Evolutionary conservation across 1,140 invertebrate species (phyloP), one percentile per base, ranked within the genome.

Genomic region (Brachionus rotundiformis): DNA sequence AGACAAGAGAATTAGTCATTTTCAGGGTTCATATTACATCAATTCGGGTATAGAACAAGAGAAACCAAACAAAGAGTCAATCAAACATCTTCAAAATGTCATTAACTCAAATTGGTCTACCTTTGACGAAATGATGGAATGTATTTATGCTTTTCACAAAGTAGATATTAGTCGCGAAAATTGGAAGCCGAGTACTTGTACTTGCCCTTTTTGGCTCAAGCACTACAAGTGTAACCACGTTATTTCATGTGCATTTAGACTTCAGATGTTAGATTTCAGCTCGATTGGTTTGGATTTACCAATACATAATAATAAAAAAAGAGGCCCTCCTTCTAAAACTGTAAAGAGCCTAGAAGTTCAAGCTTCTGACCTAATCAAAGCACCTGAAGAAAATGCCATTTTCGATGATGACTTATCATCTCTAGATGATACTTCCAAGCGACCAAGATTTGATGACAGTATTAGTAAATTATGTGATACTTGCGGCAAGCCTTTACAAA

Each of bases 211-310:
- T 25, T 61, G 59, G 59, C 59, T 61, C 59, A 61, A 31, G 27
- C 23, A 61, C 27, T 27, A 61, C 23, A 25, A 61, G 27, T 61
- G 59, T 61, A 61, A 61, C 27, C 59, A 27, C 27, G 59, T 61
- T 25, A 61, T 61, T 31, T 61, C 59, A 31, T 61, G 59, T 61
- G 59, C 59, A 27, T 61, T 61, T 61, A 61, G 59, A 61, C 59
- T 61, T 47, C 44, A 47, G 44, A 47, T 47, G 44, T 47, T 47
- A 47, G 44, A 47, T 47, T 47, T 47, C 44, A 47, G 44, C 44
- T 47, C 44, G 44, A 47, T 47, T 47, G 44, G 44, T 47, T 47
- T 47, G 44, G 44, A 47, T 47, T 47, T 47, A 47, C 44, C 44
- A 47, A 47, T 47, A 47, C 44, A 47, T 47, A 47, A 16, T 47